phyloP scores from a whole-genome alignment of 2,888 invertebrate species.

The Cyaniris semiargus region DNA sequence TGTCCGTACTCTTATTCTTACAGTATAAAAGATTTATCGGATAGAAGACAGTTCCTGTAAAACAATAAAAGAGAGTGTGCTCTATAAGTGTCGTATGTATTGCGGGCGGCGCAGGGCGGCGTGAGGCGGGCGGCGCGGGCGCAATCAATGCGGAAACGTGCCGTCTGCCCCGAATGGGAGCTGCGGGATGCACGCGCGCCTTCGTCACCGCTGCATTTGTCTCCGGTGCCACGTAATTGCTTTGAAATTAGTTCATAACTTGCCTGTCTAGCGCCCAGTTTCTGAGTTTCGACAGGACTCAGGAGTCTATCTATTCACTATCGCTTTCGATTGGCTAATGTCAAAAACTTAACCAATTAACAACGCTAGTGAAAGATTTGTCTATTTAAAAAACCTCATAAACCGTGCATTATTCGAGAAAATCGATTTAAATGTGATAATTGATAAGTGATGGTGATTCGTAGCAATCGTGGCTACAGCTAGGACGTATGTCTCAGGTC shows the following conservation, averaged over 20 bases:
- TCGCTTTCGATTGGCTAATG: too few relatives aligned
- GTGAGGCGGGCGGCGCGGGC: slow-evolving; percentile 53
- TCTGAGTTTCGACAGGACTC: too few relatives aligned
- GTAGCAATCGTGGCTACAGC: too few relatives aligned
- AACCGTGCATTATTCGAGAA: slow-evolving; percentile 4
- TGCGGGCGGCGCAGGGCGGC: slow-evolving; percentile 45
- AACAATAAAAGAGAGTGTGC: slow-evolving; percentile 44
- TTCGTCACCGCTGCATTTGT: slow-evolving; percentile 57
- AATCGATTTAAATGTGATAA: slow-evolving; percentile 30
- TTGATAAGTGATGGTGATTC: too few relatives aligned
- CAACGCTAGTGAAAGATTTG: too few relatives aligned
- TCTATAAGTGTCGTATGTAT: slow-evolving; percentile 68
- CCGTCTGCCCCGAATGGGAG: slow-evolving; percentile 63
- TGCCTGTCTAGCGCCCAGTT: not conserved
- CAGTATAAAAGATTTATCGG: not conserved
- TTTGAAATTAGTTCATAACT: slow-evolving; percentile 37
- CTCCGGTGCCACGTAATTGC: slow-evolving; percentile 40
- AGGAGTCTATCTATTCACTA: too few relatives aligned
- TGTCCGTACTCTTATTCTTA: not conserved
- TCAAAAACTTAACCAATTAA: too few relatives aligned
- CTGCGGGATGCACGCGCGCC: slow-evolving; percentile 62
- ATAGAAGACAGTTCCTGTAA: slow-evolving; percentile 5
- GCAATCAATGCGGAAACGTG: slow-evolving; percentile 74
- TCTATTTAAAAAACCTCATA: too few relatives aligned
- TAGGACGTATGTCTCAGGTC: too few relatives aligned